These are phyloP conservation scores for Cyrtorhinus lividipennis DNA, from an alignment of 1,140 invertebrate species.

Conservation along the genomic window DNA sequence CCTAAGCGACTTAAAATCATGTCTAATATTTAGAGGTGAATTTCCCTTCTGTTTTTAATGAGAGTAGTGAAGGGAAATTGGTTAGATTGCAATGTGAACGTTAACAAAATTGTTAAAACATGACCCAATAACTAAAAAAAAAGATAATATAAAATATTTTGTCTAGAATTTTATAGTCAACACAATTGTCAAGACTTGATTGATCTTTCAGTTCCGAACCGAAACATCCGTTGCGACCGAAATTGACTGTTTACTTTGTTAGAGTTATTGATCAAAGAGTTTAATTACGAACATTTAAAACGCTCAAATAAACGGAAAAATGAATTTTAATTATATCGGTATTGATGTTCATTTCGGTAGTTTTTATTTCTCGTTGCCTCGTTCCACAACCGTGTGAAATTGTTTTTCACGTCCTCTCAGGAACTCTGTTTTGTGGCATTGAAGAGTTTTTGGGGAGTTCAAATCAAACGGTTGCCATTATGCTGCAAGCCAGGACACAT, in stretches of 20 bases:
- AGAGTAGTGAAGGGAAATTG: not conserved
- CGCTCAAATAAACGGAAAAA: conserved; percentile 1
- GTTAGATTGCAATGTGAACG: not conserved
- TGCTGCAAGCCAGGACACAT: too few relatives aligned
- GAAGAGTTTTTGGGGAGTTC: too few relatives aligned
- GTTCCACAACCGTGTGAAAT: too few relatives aligned
- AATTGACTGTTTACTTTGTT: not conserved
- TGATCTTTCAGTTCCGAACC: conserved; percentile 2
- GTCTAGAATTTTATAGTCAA: conserved; percentile 3
- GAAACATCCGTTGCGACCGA: not conserved
- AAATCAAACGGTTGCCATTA: too few relatives aligned
- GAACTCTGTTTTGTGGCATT: too few relatives aligned
- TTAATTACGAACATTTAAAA: not conserved
- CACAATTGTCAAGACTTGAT: not conserved
- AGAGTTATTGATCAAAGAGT: not conserved
- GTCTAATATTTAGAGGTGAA: too few relatives aligned
- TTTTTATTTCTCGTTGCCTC: not conserved
- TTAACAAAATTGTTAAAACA: not conserved
- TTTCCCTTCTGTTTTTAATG: too few relatives aligned
- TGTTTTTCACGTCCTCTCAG: too few relatives aligned
- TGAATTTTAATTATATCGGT: not conserved
- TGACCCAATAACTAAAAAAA: not conserved
- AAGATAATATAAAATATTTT: not conserved
- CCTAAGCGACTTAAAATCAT: too few relatives aligned
- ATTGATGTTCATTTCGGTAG: not conserved